These are phyloP conservation scores for Lithobius niger DNA, from an alignment of 1,140 invertebrate genomes.

Conservation along the genomic window DNA sequence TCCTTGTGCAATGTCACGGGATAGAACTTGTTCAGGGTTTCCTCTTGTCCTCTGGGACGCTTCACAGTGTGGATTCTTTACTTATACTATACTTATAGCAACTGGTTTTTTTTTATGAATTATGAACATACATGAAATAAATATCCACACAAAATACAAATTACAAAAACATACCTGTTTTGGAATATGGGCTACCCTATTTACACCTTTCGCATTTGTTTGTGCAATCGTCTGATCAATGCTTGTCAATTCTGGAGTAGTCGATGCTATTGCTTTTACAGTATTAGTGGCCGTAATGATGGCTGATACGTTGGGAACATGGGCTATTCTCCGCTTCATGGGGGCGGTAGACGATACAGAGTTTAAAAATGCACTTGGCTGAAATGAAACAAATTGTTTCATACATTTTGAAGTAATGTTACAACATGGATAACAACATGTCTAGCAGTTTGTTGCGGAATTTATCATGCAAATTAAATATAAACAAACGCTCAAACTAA, in stretches of 20 bases:
- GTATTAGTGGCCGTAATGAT: conserved; percentile 9
- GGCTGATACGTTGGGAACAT: conserved; percentile 21
- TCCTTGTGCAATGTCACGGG: too few species aligned
- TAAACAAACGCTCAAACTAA: too few species aligned
- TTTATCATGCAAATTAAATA: too few species aligned
- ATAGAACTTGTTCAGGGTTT: too few species aligned
- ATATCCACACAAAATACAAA: too few species aligned
- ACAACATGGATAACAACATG: too few species aligned
- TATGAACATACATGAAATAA: not conserved
- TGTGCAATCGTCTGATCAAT: conserved; percentile 35
- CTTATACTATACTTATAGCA: too few species aligned
- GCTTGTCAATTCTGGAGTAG: not conserved
- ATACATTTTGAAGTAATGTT: too few species aligned
- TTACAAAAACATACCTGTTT: conserved; percentile 32
- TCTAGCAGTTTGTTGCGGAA: too few species aligned
- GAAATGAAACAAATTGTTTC: not conserved
- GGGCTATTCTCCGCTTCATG: conserved; percentile 23
- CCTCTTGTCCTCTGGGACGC: too few species aligned
- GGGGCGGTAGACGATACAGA: not conserved
- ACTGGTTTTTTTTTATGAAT: not conserved
- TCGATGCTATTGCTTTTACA: conserved; percentile 8
- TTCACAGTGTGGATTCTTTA: too few species aligned
- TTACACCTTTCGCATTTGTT: conserved; percentile 47
- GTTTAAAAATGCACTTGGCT: not conserved
- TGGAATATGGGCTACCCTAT: conserved; percentile 52